A percentile compares a stretch with the other conserved stretches of the same genome.
phyloP scores from a whole-genome alignment of 2,888 invertebrate genomes.

The Drosophila algonquin region DNA sequence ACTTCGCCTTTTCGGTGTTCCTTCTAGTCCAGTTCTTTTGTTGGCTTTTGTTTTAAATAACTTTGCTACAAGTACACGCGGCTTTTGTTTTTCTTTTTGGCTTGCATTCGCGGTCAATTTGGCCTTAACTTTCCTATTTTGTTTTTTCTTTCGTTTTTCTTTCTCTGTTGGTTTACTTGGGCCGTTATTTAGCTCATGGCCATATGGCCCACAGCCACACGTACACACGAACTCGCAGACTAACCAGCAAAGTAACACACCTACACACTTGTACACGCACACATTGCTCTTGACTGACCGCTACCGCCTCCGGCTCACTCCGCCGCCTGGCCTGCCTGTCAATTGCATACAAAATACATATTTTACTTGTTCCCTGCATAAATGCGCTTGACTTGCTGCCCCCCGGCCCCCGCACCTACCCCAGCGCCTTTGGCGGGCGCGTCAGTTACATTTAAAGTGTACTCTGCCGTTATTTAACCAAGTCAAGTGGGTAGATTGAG shows the following conservation, averaged over 20 bases:
- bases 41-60: slow-evolving; percentile 50
- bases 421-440: slow-evolving; percentile 4
- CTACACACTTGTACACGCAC: slow-evolving; percentile 16
- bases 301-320: slow-evolving; percentile 7
- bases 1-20: not conserved
- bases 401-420: not conserved
- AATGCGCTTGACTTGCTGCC: slow-evolving; percentile 31
- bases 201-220: slow-evolving; percentile 55
- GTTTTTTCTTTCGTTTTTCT: slow-evolving; percentile 23
- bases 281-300: slow-evolving; percentile 38
- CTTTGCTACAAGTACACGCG: slow-evolving; percentile 57
- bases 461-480: slow-evolving; percentile 37
- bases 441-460: slow-evolving; percentile 32
- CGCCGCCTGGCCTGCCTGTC: slow-evolving; percentile 34
- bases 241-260: not conserved
- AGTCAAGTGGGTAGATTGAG: slow-evolving; percentile 38
- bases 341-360: slow-evolving; percentile 66
- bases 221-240: slow-evolving; percentile 15
- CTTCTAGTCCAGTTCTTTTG: not conserved
- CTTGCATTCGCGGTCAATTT: slow-evolving; percentile 67
- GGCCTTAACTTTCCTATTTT: slow-evolving; percentile 68
- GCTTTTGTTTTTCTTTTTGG: slow-evolving; percentile 65
- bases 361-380: slow-evolving; percentile 45
- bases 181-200: slow-evolving; percentile 73
- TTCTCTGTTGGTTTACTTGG: slow-evolving; percentile 31